Base-by-base conservation (phyloP, 2,797 vertebrate species). In the Mormyrus proboscirostris region DNA sequence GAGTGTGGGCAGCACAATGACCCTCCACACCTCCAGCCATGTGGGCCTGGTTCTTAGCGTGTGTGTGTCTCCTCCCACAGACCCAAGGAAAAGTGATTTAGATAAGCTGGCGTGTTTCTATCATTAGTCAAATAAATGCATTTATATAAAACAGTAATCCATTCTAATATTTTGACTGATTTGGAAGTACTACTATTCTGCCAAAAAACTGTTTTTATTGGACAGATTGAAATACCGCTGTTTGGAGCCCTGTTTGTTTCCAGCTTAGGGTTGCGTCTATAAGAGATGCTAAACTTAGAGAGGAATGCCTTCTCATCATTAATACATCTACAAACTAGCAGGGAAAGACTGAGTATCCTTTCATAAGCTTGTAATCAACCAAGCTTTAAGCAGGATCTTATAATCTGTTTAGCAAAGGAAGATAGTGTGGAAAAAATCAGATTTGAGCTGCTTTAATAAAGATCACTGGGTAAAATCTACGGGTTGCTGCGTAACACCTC, bases 341-440 rank as follows among this genome's bases (percentile, higher is more conserved):
- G 57, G 76, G 85, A 79, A 55, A 79, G 29, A 41, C 51, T 16
- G 69, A 16, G 29, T 65, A 62, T 59, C n/a, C 4, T 59, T 88
- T 59, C 51, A 49, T 51, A 82, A 14, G 25, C 89, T 29, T 82
- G 86, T 88, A 89, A 89, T 82, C 47, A 29, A 41, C 14, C 41
- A 49, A 33, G 49, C 69, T 89, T 88, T 87, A 4, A 89, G 51
- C 65, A 33, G 53, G 53, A 89, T 14, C 69, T 41, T 57, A 59
- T 82, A 76, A 87, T 76, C 89, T 87, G 65, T 76, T 89, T 53
- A 86, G 88, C 59, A 55, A 89, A 85, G 41, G 49, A 62, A 89
- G n/a, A 89, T 33, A 59, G n/a, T 50, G 53, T 41, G 57, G 88
- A 16, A 19, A 62, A 85, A 89, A 69, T 88, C 83, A 25, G 62